Conservation (phyloP, 2,797 vertebrate species). For the Artibeus jamaicensis region DNA sequence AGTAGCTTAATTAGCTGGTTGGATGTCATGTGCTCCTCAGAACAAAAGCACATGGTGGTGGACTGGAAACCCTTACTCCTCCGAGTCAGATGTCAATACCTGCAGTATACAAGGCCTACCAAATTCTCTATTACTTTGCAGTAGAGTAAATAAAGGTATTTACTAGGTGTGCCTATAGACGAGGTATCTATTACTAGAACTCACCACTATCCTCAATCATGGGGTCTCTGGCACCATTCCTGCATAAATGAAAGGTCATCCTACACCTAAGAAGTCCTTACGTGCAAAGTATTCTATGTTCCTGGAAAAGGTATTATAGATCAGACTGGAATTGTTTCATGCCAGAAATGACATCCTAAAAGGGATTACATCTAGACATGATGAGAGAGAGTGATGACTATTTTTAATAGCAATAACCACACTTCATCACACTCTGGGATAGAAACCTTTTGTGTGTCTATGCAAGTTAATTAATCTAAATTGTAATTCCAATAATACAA, state of each 20-base stretch:
- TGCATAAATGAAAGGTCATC: background rate
- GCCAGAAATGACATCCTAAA: background rate
- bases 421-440: slow-evolving; percentile 2
- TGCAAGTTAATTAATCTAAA: slow-evolving; percentile 21
- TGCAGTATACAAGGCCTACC: background rate
- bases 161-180: background rate
- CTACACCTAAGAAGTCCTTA: background rate
- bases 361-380: background rate
- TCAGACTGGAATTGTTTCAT: slow-evolving; percentile 15
- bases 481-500: slow-evolving; percentile 49
- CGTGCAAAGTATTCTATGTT: background rate
- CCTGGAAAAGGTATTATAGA: background rate
- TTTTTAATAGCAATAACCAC: slow-evolving; percentile 28
- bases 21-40: background rate
- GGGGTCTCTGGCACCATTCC: background rate
- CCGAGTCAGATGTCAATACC: background rate
- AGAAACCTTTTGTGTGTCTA: background rate
- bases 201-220: background rate
- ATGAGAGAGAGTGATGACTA: background rate
- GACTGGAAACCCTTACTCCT: background rate
- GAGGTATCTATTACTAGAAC: background rate
- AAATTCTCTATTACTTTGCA: background rate
- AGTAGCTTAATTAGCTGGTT: slow-evolving; percentile 33
- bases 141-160: background rate
- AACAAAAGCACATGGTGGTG: background rate